These are phyloP conservation scores for Ivindomyrus marchei DNA, from an alignment of 2,113 vertebrate genomes.

Conservation along the genomic window DNA sequence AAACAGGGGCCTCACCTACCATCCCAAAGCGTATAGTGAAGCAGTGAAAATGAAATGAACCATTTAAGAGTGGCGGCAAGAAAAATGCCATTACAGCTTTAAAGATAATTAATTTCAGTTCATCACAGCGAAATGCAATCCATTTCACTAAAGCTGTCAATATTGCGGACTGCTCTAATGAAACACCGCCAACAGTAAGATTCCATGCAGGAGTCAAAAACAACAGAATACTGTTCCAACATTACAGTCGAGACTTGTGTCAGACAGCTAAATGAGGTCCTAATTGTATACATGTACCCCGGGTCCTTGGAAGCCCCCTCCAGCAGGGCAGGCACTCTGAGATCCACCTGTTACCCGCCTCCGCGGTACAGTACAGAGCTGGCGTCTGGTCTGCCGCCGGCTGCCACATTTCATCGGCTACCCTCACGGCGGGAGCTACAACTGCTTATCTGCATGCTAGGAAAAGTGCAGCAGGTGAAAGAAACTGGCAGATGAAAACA, in stretches of 20 bases:
- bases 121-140: background rate
- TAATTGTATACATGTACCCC: background rate
- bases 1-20: conserved; percentile 17
- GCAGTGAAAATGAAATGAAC: conserved; percentile 1
- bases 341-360: background rate
- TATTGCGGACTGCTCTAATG: background rate
- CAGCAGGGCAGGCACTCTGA: background rate
- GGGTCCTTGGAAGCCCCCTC: background rate
- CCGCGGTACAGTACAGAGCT: background rate
- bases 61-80: background rate
- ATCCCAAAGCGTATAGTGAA: background rate
- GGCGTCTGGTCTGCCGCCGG: background rate
- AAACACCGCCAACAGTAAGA: background rate
- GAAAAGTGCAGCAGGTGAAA: background rate
- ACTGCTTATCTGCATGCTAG: background rate
- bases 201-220: background rate
- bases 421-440: background rate
- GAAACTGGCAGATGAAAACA: background rate
- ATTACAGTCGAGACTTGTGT: background rate
- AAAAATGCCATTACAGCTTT: background rate
- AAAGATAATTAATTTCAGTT: background rate
- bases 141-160: background rate
- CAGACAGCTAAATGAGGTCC: conserved; percentile 10
- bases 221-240: background rate
- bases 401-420: background rate